phyloP scores from a whole-genome alignment of 2,797 vertebrate genomes.

The Coregonus suidteri region DNA sequence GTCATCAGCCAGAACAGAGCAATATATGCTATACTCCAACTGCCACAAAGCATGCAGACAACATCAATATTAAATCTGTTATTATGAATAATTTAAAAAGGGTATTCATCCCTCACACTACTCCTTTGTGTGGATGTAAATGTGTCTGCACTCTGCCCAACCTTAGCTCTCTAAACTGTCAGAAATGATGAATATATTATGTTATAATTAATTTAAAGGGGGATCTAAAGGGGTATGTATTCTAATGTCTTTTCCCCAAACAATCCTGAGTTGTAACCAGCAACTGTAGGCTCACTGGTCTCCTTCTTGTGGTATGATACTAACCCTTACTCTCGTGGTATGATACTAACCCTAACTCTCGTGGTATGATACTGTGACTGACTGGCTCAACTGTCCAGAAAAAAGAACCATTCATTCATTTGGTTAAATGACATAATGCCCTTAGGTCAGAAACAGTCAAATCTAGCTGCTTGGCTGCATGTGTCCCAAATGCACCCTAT shows the following conservation, averaged over 20 bases:
- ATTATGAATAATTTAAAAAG: neutral
- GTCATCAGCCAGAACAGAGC: too few relatives aligned
- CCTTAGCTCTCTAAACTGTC: neutral
- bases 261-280: slow-evolving; percentile 51
- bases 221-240: neutral
- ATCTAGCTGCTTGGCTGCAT: slow-evolving; percentile 49
- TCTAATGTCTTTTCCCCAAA: slow-evolving; percentile 18
- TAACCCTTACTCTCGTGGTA: slow-evolving; percentile 44
- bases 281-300: slow-evolving; percentile 67
- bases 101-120: slow-evolving; percentile 11
- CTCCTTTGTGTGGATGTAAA: slow-evolving; percentile 54
- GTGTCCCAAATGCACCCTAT: neutral
- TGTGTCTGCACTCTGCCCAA: neutral
- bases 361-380: slow-evolving; percentile 65
- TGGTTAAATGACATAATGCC: slow-evolving; percentile 69
- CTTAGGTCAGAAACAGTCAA: slow-evolving; percentile 55
- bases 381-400: slow-evolving; percentile 70
- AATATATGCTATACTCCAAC: too few relatives aligned
- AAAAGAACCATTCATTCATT: slow-evolving; percentile 72
- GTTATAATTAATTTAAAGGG: neutral
- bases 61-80: neutral
- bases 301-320: slow-evolving; percentile 41
- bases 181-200: neutral
- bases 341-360: slow-evolving; percentile 22
- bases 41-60: neutral